phyloP scores from a whole-genome alignment of 37 sponge, comb jelly and placozoan genomes.

The Crambe crambe region DNA sequence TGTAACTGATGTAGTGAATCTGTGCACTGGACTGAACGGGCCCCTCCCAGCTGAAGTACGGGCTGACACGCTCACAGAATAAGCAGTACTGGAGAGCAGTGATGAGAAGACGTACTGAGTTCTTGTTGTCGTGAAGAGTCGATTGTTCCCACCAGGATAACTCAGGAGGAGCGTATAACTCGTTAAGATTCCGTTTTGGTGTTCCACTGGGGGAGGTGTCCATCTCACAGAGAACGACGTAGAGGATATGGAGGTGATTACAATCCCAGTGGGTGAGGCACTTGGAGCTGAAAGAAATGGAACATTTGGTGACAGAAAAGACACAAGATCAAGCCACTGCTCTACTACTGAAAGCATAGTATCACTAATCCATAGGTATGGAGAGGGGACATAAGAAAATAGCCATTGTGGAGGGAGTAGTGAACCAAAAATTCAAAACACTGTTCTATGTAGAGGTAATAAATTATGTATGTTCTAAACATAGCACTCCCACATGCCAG shows the following conservation, averaged over 20 bases:
- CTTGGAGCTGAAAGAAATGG: constrained; percentile 44
- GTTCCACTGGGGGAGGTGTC: constrained; percentile 2
- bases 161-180: constrained; percentile 10
- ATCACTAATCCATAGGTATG: too few relatives aligned
- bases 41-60: constrained; percentile 3
- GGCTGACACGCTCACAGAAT: constrained; percentile 5
- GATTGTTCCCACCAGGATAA: too few relatives aligned
- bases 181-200: constrained; percentile 38
- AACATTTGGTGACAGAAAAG: too few relatives aligned
- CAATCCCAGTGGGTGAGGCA: constrained; percentile 5
- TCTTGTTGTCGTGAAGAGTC: not conserved
- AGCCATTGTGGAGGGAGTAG: too few relatives aligned
- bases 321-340: too few relatives aligned
- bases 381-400: too few relatives aligned
- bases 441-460: too few relatives aligned
- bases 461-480: too few relatives aligned
- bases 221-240: constrained; percentile 15
- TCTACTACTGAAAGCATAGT: too few relatives aligned
- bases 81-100: constrained; percentile 1
- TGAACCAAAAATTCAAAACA: too few relatives aligned
- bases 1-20: not conserved
- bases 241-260: not conserved
- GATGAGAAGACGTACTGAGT: not conserved
- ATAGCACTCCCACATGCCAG: too few relatives aligned
- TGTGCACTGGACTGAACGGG: not conserved